A percentile compares a stretch with the other conserved stretches of the same genome.
phyloP scores from a whole-genome alignment of 2,113 vertebrate species.

The Dascyllus trimaculatus region DNA sequence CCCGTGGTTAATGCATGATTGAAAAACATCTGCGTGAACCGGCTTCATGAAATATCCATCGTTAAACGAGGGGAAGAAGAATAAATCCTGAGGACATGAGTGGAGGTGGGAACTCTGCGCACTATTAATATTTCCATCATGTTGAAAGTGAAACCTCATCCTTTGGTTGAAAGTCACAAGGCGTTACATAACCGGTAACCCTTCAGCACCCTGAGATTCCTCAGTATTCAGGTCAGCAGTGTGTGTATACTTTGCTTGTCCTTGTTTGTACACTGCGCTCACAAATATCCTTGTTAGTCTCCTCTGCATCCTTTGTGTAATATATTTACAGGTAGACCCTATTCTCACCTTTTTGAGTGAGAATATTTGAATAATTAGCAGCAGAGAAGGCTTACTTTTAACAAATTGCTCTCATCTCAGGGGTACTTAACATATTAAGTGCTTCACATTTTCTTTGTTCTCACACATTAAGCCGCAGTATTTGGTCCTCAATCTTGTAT shows the following conservation, averaged over 20 bases:
- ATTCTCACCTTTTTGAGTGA: conserved; percentile 12
- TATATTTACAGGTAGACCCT: not conserved
- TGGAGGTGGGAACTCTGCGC: conserved; percentile 26
- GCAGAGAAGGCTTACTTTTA: conserved; percentile 22
- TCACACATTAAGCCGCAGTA: conserved; percentile 39
- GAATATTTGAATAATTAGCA: conserved; percentile 47
- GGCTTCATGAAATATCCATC: not conserved
- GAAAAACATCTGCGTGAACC: not conserved
- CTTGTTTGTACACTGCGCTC: conserved; percentile 40
- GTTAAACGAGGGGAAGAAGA: not conserved
- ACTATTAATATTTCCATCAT: conserved; percentile 61
- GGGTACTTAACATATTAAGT: conserved; percentile 51
- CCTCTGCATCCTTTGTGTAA: conserved; percentile 8
- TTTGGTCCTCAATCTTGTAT: conserved; percentile 43
- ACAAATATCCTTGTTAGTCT: conserved; percentile 24
- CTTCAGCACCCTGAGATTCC: conserved; percentile 38
- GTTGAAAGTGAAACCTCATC: conserved; percentile 51
- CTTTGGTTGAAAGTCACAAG: conserved; percentile 50
- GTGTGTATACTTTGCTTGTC: conserved; percentile 22
- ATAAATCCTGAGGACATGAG: conserved; percentile 3
- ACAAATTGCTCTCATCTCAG: conserved; percentile 52
- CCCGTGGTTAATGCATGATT: not conserved
- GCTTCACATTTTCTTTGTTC: conserved; percentile 47
- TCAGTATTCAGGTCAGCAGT: conserved; percentile 47
- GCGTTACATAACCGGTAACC: conserved; percentile 43